phyloP scores from a whole-genome alignment of 2,113 vertebrate species.

The Burhinus oedicnemus region DNA sequence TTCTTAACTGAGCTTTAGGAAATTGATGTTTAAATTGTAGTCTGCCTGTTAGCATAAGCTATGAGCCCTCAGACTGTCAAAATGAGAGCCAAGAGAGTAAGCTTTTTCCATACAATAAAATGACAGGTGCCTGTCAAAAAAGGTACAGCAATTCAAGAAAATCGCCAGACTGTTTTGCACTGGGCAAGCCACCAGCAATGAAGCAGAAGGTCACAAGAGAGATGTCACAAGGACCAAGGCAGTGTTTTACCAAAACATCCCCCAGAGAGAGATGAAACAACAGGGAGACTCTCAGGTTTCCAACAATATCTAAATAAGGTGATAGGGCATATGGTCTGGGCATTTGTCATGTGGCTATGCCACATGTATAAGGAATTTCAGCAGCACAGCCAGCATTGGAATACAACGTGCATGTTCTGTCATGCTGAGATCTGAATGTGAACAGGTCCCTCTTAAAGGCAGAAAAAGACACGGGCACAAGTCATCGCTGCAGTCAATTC shows the following conservation, averaged over 20 bases:
- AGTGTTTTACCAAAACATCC: not conserved
- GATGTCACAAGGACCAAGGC: not conserved
- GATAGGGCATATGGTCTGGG: not conserved
- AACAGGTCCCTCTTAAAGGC: not conserved
- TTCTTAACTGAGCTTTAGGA: not conserved
- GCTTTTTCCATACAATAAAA: not conserved
- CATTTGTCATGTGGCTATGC: not conserved
- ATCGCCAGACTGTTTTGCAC: not conserved
- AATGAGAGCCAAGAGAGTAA: not conserved
- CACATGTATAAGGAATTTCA: not conserved
- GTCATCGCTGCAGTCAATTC: not conserved
- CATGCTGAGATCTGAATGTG: not conserved
- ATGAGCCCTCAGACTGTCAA: not conserved
- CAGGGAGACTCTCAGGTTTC: not conserved
- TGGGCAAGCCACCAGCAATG: not conserved
- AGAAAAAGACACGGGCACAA: not conserved
- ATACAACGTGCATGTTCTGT: not conserved
- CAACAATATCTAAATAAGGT: not conserved
- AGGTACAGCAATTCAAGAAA: not conserved
- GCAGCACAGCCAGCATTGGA: not conserved
- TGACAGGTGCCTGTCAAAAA: not conserved
- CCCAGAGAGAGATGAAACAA: not conserved
- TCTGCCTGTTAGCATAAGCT: not conserved
- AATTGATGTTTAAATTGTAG: not conserved
- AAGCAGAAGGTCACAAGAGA: conserved; percentile 1